phyloP scores from a whole-genome alignment of 1,140 invertebrate species.

The Apis laboriosa region DNA sequence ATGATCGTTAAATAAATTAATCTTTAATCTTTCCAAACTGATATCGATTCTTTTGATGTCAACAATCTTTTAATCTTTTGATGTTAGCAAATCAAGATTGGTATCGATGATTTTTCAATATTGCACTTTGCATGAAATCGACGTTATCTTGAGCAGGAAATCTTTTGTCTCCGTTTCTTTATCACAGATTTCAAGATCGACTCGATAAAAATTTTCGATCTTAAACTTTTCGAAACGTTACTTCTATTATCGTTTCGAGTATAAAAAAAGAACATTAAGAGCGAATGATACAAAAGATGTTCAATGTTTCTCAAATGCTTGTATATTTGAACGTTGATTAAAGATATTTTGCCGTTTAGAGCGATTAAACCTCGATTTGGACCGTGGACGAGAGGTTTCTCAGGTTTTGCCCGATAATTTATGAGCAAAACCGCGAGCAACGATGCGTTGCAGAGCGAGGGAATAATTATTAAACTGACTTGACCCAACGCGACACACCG shows the following conservation, averaged over 20 bases:
- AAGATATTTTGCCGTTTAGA: conserved; percentile 10
- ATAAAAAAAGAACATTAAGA: too few species aligned
- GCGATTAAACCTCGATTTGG: conserved; percentile 55
- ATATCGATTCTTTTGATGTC: neutral
- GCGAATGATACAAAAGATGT: too few species aligned
- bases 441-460: conserved; percentile 46
- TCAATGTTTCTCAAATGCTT: neutral
- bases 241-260: too few species aligned
- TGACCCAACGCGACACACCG: conserved; percentile 38
- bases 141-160: neutral
- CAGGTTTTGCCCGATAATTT: conserved; percentile 50
- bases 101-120: too few species aligned
- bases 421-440: conserved; percentile 44
- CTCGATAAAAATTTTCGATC: too few species aligned
- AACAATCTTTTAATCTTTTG: neutral
- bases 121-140: neutral
- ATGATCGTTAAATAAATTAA: too few species aligned
- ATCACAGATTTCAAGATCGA: too few species aligned
- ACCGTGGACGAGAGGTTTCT: conserved; percentile 8
- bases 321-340: neutral
- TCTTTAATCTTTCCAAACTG: neutral
- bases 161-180: neutral
- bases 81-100: neutral
- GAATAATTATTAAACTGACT: conserved; percentile 67
- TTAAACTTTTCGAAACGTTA: too few species aligned